A percentile compares a stretch with the other conserved stretches of the same genome.
phyloP scores from a whole-genome alignment of 1,140 invertebrate species.

The Ooceraea biroi region DNA sequence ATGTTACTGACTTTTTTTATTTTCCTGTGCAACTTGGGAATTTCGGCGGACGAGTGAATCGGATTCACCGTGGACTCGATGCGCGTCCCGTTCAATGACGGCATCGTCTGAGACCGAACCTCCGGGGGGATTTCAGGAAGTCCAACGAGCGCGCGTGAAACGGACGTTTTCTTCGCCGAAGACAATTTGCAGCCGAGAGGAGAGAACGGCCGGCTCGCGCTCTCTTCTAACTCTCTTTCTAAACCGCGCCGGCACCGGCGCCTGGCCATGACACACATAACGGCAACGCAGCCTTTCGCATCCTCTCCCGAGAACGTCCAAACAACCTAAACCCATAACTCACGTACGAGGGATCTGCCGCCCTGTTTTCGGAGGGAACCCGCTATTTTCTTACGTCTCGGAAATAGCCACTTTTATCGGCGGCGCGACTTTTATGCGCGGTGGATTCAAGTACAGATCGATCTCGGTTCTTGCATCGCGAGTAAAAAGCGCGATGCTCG shows the following conservation, averaged over 20 bases:
- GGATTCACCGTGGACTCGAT: too few relatives aligned
- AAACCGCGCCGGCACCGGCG: slow-evolving; percentile 60
- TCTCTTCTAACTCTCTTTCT: slow-evolving; percentile 73
- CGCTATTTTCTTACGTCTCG: slow-evolving; percentile 55
- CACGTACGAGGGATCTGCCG: slow-evolving; percentile 42
- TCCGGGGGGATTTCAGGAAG: slow-evolving; percentile 4
- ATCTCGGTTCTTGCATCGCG: slow-evolving; percentile 10
- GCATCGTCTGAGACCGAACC: too few relatives aligned
- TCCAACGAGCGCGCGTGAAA: slow-evolving; percentile 36
- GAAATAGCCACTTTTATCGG: slow-evolving; percentile 45
- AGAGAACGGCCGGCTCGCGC: slow-evolving; percentile 31
- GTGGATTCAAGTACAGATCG: slow-evolving; percentile 23
- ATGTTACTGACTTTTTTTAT: too few relatives aligned
- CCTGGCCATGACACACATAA: slow-evolving; percentile 75
- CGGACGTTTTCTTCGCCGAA: slow-evolving; percentile 38
- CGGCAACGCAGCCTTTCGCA: slow-evolving; percentile 71
- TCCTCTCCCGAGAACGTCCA: slow-evolving; percentile 71
- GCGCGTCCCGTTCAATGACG: not conserved
- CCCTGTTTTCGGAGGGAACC: slow-evolving; percentile 40
- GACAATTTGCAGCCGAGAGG: slow-evolving; percentile 68
- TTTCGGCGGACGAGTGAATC: too few relatives aligned
- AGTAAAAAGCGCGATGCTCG: slow-evolving; percentile 34
- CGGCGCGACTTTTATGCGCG: not conserved
- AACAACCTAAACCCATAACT: slow-evolving; percentile 67
- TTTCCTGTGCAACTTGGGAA: too few relatives aligned